Base-by-base conservation (phyloP, 1,140 invertebrate genomes). In the Drosophila biarmipes region DNA sequence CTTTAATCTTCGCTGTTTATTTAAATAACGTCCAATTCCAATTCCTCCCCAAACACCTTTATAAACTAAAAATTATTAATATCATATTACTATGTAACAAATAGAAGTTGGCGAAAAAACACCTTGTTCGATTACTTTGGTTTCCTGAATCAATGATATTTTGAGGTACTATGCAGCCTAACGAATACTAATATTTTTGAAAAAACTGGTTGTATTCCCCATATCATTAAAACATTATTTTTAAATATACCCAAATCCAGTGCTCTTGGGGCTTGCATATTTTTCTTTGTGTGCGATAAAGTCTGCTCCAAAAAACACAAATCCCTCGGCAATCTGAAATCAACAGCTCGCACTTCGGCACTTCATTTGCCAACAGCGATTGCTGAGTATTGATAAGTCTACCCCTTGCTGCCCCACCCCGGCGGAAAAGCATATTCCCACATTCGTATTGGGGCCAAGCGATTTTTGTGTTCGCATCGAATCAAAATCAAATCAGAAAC, bases 401-500 rank as follows among this genome's bases (percentile, higher is more conserved):
- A 46, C 43, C 21, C 24, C 37, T 40, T 17, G 17, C 4, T 0
- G 10, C 14, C 24, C 61, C 45, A 1, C 15, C 27, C 31, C 31
- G 1, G 5, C 21, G 51, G 11, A 45, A 19, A 17, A 51, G 15
- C 35, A 40, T 51, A 31, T 64, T 52, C 45, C 37, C 46, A 43
- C 57, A 62, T 40, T 35, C 12, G 11, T 21, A 55, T 75, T 59
- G 64, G 57, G 57, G 74, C 74, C 57, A 56, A 68, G 40, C 38
- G 34, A 46, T 31, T 66, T 68, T 21, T 37, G 42, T 34, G 63
- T 46, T 69, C 63, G 54, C 54, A 78, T 55, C 48, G 45, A 78
- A 71, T 78, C 73, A 53, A 71, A 76, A 76, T 76, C 73, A 67
- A 76, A 57, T 76, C 61, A 57, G 34, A 56, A 48, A 35, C 19